phyloP scores from a whole-genome alignment of 2,113 vertebrate species.

The Empidonax alnorum region DNA sequence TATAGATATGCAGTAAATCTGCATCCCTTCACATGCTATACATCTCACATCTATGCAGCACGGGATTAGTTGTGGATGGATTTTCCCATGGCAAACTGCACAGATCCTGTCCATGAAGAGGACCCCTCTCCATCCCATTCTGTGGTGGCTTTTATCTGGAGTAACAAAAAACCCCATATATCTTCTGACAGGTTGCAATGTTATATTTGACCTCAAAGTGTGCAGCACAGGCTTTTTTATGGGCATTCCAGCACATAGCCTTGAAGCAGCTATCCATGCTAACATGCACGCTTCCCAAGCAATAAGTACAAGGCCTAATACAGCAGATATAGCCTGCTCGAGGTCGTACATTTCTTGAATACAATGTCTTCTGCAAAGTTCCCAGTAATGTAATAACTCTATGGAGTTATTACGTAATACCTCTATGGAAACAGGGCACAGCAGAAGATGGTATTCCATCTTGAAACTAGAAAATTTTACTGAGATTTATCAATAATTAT shows the following conservation, averaged over 20 bases:
- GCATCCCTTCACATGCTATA: not conserved
- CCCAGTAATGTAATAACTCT: not conserved
- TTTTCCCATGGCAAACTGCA: fast-evolving
- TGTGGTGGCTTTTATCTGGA: not conserved
- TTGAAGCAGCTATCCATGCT: not conserved
- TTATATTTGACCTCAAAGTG: not conserved
- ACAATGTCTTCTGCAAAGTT: not conserved
- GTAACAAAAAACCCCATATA: not conserved
- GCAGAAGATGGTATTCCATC: not conserved
- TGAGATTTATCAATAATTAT: not conserved
- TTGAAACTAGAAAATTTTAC: not conserved
- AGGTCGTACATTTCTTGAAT: not conserved
- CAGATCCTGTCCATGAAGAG: not conserved
- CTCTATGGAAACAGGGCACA: not conserved
- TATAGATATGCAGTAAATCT: not conserved
- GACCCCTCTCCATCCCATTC: not conserved
- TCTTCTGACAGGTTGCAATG: not conserved
- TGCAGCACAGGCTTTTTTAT: not conserved
- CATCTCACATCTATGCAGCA: fast-evolving
- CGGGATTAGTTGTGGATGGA: not conserved
- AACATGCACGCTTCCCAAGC: not conserved
- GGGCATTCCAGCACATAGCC: not conserved
- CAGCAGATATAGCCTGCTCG: not conserved
- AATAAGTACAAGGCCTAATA: not conserved
- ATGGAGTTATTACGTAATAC: not conserved